phyloP scores from a whole-genome alignment of 1,140 invertebrate species.

The Prorops nasuta region DNA sequence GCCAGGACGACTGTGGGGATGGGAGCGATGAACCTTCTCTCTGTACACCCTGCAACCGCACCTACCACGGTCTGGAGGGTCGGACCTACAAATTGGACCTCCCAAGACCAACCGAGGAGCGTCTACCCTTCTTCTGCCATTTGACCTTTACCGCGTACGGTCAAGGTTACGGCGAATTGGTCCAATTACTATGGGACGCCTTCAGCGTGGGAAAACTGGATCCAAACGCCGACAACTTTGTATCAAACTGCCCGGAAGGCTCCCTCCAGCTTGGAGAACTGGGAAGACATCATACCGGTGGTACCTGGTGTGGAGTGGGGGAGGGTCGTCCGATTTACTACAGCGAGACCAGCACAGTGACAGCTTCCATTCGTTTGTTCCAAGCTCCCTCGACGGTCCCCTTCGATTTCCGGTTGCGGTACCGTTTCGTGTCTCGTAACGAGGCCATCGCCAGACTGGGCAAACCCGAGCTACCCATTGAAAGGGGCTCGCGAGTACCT shows the following conservation, averaged over 20 bases:
- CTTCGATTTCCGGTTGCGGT: constrained; percentile 74
- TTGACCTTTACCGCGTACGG: constrained; percentile 86
- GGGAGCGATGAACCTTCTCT: constrained; percentile 77
- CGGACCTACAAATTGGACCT: constrained; percentile 77
- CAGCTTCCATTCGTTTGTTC: constrained; percentile 72
- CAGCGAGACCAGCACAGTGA: constrained; percentile 80
- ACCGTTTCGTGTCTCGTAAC: constrained; percentile 71
- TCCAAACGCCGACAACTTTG: constrained; percentile 56
- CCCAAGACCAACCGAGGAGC: constrained; percentile 64
- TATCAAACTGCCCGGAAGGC: constrained; percentile 74
- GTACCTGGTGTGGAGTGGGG: constrained; percentile 79
- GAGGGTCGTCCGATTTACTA: constrained; percentile 78
- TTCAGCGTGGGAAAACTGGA: constrained; percentile 78
- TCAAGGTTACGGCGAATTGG: constrained; percentile 78
- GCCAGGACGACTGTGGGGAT: constrained; percentile 78
- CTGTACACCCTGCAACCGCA: constrained; percentile 85
- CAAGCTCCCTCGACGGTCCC: constrained; percentile 64
- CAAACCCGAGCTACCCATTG: constrained; percentile 67
- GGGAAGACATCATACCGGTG: constrained; percentile 77
- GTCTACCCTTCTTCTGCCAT: constrained; percentile 82
- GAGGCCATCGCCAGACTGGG: constrained; percentile 79
- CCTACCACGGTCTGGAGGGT: constrained; percentile 83
- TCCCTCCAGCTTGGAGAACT: constrained; percentile 81
- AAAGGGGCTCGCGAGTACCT: constrained; percentile 76
- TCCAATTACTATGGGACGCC: constrained; percentile 80